These are phyloP conservation scores for Sitodiplosis mosellana DNA, from an alignment of 1,140 invertebrate genomes.

Conservation along the genomic window DNA sequence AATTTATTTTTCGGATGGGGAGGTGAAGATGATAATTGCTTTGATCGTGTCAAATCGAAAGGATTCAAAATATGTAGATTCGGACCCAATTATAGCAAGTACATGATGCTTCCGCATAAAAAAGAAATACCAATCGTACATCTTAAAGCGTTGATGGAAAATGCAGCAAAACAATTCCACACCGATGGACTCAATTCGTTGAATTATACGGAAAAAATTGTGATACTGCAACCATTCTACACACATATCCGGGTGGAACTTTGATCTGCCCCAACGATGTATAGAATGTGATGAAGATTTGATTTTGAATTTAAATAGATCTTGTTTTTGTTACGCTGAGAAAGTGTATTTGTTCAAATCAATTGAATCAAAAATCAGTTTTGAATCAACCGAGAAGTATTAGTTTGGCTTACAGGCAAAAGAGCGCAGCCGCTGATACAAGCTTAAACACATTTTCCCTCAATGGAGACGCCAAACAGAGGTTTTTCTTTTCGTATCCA, in stretches of 20 bases:
- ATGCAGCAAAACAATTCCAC: slow-evolving; percentile 31
- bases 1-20: slow-evolving; percentile 79
- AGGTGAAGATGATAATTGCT: slow-evolving; percentile 83
- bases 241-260: slow-evolving; percentile 38
- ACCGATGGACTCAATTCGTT: slow-evolving; percentile 53
- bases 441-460: too few species aligned
- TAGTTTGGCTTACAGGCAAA: too few species aligned
- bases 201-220: slow-evolving; percentile 37
- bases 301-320: too few species aligned
- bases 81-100: slow-evolving; percentile 46
- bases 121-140: slow-evolving; percentile 28
- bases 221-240: slow-evolving; percentile 33
- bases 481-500: too few species aligned
- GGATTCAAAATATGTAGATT: slow-evolving; percentile 45
- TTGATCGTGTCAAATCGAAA: slow-evolving; percentile 32
- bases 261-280: too few species aligned
- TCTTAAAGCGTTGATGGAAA: slow-evolving; percentile 12
- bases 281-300: too few species aligned
- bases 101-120: slow-evolving; percentile 58
- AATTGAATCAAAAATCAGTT: too few species aligned
- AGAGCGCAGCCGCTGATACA: too few species aligned
- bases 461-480: too few species aligned
- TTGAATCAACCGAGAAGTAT: too few species aligned
- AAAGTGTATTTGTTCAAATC: too few species aligned
- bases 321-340: too few species aligned